Evolutionary conservation across 2,888 invertebrate species (phyloP), one percentile per base, ranked within the genome.

Genomic region (Nebria brevicollis): DNA sequence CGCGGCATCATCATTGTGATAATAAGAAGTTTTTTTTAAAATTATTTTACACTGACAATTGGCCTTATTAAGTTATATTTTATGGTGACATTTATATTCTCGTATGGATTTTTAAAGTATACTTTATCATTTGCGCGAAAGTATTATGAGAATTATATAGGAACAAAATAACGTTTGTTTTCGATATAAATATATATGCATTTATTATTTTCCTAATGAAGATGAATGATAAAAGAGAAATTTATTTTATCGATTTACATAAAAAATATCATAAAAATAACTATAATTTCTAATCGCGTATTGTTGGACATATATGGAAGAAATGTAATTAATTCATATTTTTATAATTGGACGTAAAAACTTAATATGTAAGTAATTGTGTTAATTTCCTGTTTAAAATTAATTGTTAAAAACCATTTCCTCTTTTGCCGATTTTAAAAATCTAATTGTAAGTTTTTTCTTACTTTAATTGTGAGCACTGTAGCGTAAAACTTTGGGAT

Each of bases 301-400:
- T 70, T 70, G 70, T 70, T 70, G 70, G 10, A 42, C 78, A 66
- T 72, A 78, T 78, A 78, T 73, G 78, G 78, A 73, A 78, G 73
- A 78, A 72, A 68, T 70, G 77, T 70, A 77, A 77, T 77, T 77
- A 77, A 77, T 66, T 70, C 7, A 54, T 54, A 54, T 54, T 54
- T 54, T 54, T 54, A 54, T 54, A 54, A 54, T 54, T 54, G 54
- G 54, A 54, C 54, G 54, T 13, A 7, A 54, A 54, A 11, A 54
- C 4, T 54, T 54, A 54, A 54, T 54, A 54, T 54, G 7, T 34
- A 5, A 34, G 34, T 54, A 54, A 54, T 54, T 54, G 54, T 54
- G 13, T 13, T 54, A 54, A 54, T 54, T 54, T 54, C 54, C 54
- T 54, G 54, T 8, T 54, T 54, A 54, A 54, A 13, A 6, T 54